Conservation (phyloP, 2,888 invertebrate genomes). For the Diaprepes abbreviatus region DNA sequence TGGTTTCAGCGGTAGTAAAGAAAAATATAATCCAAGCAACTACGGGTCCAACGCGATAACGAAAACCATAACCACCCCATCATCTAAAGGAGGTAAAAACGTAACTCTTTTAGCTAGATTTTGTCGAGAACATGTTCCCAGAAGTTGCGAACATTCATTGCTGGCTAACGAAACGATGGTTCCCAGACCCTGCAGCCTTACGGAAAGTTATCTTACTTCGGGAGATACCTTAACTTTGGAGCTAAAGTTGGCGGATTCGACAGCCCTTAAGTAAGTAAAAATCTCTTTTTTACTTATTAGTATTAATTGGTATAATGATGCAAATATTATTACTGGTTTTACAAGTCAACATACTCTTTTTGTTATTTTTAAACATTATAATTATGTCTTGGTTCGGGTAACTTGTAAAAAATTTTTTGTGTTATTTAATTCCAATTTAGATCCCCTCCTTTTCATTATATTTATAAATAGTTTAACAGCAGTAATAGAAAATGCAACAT, state of each 20-base stretch:
- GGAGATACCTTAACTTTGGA: slow-evolving; percentile 86
- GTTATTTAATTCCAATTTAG: no score
- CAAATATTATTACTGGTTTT: no score
- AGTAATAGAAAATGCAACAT: no score
- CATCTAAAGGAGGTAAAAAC: slow-evolving; percentile 68
- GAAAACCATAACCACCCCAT: slow-evolving; percentile 58
- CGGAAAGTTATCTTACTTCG: slow-evolving; percentile 87
- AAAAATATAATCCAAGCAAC: slow-evolving; percentile 48
- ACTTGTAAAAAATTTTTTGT: no score
- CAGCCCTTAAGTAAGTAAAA: slow-evolving; percentile 81
- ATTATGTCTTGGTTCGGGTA: no score
- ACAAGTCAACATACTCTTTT: no score
- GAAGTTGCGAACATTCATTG: slow-evolving; percentile 87
- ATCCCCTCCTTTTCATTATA: no score
- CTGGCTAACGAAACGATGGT: slow-evolving; percentile 70
- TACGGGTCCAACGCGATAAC: slow-evolving; percentile 22
- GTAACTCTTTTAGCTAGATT: slow-evolving; percentile 85
- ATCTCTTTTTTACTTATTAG: no score
- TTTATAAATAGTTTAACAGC: no score
- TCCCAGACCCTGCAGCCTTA: slow-evolving; percentile 80
- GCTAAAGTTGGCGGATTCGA: slow-evolving; percentile 84
- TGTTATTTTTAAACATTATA: no score
- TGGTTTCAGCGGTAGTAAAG: slow-evolving; percentile 58
- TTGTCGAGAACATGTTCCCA: slow-evolving; percentile 85
- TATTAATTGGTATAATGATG: no score